These are phyloP conservation scores for Cottus gobio DNA, from an alignment of 2,113 vertebrate genomes.

Conservation along the genomic window DNA sequence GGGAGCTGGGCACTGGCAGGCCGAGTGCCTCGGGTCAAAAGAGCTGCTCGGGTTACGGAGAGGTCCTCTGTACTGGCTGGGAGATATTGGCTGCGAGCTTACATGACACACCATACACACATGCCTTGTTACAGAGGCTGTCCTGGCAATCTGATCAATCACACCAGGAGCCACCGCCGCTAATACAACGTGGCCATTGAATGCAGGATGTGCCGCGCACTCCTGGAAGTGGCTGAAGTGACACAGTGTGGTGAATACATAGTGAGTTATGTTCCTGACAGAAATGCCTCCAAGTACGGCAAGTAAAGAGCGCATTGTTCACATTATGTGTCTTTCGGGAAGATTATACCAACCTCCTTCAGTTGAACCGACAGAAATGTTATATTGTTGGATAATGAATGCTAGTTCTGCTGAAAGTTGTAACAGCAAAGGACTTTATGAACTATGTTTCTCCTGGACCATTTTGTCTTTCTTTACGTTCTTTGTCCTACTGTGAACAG, in stretches of 20 bases:
- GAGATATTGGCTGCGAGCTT: constrained; percentile 72
- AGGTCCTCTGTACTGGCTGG: constrained; percentile 61
- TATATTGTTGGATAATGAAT: not conserved
- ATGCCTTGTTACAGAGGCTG: constrained; percentile 56
- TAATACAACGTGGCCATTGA: constrained; percentile 1
- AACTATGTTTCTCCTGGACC: not conserved
- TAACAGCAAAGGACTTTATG: not conserved
- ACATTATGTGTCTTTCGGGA: not conserved
- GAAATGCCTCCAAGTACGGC: not conserved
- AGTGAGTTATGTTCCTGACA: not conserved
- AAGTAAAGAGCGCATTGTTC: not conserved
- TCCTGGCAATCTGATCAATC: constrained; percentile 67
- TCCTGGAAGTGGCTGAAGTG: constrained; percentile 12
- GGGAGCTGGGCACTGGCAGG: constrained; percentile 63
- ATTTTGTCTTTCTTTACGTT: not conserved
- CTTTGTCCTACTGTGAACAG: not conserved
- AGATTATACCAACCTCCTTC: not conserved
- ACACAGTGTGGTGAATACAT: not conserved
- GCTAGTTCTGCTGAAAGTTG: not conserved
- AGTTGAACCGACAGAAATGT: not conserved
- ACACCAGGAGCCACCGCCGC: constrained; percentile 29
- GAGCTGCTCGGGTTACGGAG: constrained; percentile 66
- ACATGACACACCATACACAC: constrained; percentile 57
- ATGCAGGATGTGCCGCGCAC: not conserved
- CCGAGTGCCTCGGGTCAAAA: constrained; percentile 67